Conservation (phyloP, 2,888 invertebrate species). For the Sesia apiformis region DNA sequence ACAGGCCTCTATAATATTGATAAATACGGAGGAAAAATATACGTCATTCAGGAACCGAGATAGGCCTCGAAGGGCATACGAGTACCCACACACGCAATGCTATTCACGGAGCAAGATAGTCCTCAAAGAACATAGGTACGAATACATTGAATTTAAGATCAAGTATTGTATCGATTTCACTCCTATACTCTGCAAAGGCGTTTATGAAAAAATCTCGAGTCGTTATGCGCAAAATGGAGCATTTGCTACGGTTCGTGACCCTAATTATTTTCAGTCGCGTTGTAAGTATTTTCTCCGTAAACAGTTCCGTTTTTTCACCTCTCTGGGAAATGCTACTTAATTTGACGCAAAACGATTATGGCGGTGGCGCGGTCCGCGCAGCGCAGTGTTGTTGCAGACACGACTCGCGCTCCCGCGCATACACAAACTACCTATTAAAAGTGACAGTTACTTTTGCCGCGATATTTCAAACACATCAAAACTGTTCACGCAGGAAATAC, state of each 20-base stretch:
- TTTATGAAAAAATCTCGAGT: too few species aligned
- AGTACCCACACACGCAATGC: too few species aligned
- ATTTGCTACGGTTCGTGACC: conserved; percentile 36
- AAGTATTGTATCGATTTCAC: too few species aligned
- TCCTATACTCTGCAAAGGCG: too few species aligned
- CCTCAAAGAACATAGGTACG: too few species aligned
- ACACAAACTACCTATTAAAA: conserved; percentile 1
- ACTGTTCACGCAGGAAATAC: conserved; percentile 1
- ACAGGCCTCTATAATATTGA: too few species aligned
- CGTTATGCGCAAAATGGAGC: neutral
- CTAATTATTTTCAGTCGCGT: conserved; percentile 52
- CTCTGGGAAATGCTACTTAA: conserved; percentile 60
- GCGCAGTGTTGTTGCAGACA: conserved; percentile 43
- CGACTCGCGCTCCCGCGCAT: conserved; percentile 42
- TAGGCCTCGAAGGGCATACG: too few species aligned
- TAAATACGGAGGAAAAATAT: too few species aligned
- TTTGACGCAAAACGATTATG: conserved; percentile 53
- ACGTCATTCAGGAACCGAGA: too few species aligned
- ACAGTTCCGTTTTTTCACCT: conserved; percentile 59
- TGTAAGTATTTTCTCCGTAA: conserved; percentile 48
- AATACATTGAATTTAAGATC: too few species aligned
- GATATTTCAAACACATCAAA: conserved; percentile 21
- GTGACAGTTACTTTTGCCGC: conserved; percentile 14
- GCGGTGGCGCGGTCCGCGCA: conserved; percentile 16
- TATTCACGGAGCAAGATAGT: too few species aligned